Conservation (phyloP, 2,113 vertebrate species). For the Charadrius vociferus region DNA sequence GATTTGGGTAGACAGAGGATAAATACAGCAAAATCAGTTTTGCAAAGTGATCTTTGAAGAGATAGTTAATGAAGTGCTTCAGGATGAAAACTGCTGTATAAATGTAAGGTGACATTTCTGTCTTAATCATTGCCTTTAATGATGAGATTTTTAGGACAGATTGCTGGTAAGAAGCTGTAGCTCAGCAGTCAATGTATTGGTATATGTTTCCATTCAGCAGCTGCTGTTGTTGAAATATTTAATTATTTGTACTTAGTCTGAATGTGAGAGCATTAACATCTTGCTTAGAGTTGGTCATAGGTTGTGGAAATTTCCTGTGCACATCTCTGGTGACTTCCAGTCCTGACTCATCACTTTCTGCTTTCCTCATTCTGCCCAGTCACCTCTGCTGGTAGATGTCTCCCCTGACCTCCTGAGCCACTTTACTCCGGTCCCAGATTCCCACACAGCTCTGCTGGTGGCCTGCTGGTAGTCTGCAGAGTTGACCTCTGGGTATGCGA, state of each 20-base stretch:
- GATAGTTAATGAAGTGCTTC: slow-evolving; percentile 49
- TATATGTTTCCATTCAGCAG: neutral
- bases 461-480: neutral
- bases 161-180: neutral
- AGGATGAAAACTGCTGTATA: slow-evolving; percentile 17
- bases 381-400: neutral
- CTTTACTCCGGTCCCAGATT: neutral
- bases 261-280: neutral
- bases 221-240: neutral
- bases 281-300: neutral
- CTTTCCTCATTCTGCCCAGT: neutral
- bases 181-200: neutral
- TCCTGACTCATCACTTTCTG: neutral
- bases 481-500: neutral
- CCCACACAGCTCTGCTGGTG: neutral
- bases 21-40: slow-evolving; percentile 32
- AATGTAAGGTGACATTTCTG: slow-evolving; percentile 27
- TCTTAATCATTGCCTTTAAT: slow-evolving; percentile 38
- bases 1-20: slow-evolving; percentile 21
- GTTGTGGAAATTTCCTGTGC: neutral
- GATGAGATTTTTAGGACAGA: neutral
- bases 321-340: neutral
- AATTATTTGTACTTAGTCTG: neutral
- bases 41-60: slow-evolving; percentile 29
- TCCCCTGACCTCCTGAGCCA: neutral